Evolutionary conservation across 2,888 invertebrate genomes (phyloP), one percentile per base, ranked within the genome.

Genomic region (Petrolisthes manimaculis): DNA sequence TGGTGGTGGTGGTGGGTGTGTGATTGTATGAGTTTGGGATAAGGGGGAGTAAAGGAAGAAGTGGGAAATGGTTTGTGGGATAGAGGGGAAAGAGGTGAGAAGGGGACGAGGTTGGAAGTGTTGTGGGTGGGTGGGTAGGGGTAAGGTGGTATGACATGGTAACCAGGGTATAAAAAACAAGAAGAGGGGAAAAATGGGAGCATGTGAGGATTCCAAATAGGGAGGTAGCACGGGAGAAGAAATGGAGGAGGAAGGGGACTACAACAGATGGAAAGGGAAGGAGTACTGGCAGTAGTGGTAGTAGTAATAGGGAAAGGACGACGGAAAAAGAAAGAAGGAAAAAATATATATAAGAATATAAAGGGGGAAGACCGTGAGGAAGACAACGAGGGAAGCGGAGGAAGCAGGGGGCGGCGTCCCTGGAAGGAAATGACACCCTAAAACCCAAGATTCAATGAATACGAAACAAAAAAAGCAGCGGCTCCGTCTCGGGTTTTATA

Each of bases 391-490:
- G 71, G 71, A 21, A 21, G 71, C 6, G 71, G 12, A n/a, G 71
- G 71, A 6, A 21, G 71, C 71, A 71, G n/a, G 6, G 71, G 61
- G 61, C 9, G 61, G 61, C 61, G 61, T 18, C 61, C 61, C 61
- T 14, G 61, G 61, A 18, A 61, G 61, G 9, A 71, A 71, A 71
- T 21, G 71, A 21, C 71, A 71, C 71, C 71, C 71, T 71, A 71
- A 71, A 71, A 71, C 71, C 71, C 71, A 21, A 71, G 71, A 71
- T 71, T 71, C 71, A 71, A 71, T 71, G 71, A 71, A 71, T 71
- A n/a, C 71, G 71, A 61, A 71, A 71, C 14, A 14, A 71, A 71
- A 71, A 71, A 71, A 71, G 71, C n/a, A n/a, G 71, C 71, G n/a
- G 71, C 71, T 12, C 18, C 71, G 21, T 14, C 71, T 21, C 21